Conservation (phyloP, 2,113 vertebrate species). For the Fregetta grallaria region DNA sequence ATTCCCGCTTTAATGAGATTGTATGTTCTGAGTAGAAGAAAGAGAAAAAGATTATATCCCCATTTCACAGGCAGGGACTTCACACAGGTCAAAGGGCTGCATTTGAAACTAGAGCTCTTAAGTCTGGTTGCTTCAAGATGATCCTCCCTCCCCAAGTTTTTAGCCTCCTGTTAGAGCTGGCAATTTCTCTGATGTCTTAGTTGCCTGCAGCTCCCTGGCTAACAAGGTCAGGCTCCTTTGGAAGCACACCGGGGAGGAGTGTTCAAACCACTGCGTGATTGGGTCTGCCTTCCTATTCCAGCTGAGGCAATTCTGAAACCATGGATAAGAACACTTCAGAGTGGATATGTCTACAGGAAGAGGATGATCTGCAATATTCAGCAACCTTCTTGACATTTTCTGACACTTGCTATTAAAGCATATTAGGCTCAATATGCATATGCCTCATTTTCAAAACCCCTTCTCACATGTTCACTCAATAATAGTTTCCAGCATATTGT, state of each 20-base stretch:
- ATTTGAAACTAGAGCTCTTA: not conserved
- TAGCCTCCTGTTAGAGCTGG: not conserved
- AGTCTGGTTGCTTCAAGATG: not conserved
- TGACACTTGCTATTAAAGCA: constrained; percentile 5
- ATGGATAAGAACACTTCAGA: not conserved
- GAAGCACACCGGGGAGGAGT: not conserved
- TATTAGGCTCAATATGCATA: not conserved
- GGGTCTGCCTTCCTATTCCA: not conserved
- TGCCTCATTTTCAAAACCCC: not conserved
- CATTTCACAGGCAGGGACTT: not conserved
- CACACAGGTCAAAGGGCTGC: not conserved
- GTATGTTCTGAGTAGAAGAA: not conserved
- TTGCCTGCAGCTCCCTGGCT: not conserved
- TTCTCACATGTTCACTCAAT: not conserved
- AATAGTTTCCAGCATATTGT: not conserved
- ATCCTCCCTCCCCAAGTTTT: not conserved
- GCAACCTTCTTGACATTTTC: constrained; percentile 14
- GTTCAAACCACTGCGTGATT: not conserved
- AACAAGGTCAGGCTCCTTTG: not conserved
- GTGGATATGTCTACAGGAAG: not conserved
- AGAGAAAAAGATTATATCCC: not conserved
- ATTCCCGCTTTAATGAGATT: not conserved
- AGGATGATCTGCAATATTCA: not conserved
- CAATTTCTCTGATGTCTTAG: not conserved
- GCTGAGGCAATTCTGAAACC: not conserved